phyloP scores from a whole-genome alignment of 2,113 vertebrate species.

The Ophiodon elongatus region DNA sequence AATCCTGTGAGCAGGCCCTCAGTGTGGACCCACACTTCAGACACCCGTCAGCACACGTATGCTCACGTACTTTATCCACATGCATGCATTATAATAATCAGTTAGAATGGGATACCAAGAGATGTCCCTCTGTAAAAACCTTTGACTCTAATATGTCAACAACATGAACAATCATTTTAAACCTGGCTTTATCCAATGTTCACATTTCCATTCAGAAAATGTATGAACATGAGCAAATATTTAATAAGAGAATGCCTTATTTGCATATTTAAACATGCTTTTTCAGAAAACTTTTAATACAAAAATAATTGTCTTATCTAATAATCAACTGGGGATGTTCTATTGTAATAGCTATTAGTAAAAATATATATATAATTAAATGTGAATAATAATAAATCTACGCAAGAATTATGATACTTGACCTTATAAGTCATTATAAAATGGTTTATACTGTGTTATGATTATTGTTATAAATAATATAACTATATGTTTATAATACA shows the following conservation, averaged over 20 bases:
- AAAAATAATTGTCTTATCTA: not conserved
- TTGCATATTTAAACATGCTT: not conserved
- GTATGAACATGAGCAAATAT: not conserved
- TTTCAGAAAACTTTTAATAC: not conserved
- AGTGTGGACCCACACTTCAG: slow-evolving; percentile 23
- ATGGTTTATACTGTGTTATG: not conserved
- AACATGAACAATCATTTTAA: not conserved
- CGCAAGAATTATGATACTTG: not conserved
- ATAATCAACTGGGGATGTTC: not conserved
- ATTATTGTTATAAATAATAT: not conserved
- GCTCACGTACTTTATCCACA: slow-evolving; percentile 1
- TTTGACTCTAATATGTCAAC: not conserved
- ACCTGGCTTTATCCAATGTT: not conserved
- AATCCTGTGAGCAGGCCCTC: slow-evolving; percentile 38
- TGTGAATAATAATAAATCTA: not conserved
- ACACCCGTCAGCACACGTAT: slow-evolving; percentile 25
- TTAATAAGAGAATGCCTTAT: not conserved
- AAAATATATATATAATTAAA: not conserved
- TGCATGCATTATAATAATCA: not conserved
- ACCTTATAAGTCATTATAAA: not conserved
- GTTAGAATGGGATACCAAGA: not conserved
- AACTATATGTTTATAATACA: not conserved
- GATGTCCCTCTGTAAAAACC: not conserved
- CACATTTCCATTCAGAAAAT: not conserved
- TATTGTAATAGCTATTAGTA: not conserved